phyloP scores from a whole-genome alignment of 2,113 vertebrate species.

The Enhydra lutris region DNA sequence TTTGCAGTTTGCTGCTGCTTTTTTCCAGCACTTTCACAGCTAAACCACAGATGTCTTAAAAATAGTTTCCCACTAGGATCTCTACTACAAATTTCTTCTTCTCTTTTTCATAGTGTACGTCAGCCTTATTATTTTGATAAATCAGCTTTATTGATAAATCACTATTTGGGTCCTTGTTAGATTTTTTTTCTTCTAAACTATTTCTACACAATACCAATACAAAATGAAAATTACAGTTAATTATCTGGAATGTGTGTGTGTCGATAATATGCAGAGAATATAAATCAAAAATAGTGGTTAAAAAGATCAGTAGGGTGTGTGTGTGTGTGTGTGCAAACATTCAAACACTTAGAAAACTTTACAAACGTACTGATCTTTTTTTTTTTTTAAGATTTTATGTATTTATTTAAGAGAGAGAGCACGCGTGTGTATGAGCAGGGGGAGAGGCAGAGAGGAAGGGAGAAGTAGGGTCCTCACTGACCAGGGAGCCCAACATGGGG shows the following conservation, averaged over 20 bases:
- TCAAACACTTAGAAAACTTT: background rate
- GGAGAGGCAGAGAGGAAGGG: no score
- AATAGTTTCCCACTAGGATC: background rate
- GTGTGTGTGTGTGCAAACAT: background rate
- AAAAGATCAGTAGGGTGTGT: background rate
- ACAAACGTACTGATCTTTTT: background rate
- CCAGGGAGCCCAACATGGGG: no score
- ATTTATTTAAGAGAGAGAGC: no score
- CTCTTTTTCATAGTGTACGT: background rate
- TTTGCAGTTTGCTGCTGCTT: background rate
- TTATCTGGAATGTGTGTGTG: background rate
- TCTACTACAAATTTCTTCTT: background rate
- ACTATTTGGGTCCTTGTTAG: background rate
- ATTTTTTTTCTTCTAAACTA: background rate
- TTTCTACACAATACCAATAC: background rate
- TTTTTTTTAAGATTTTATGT: no score
- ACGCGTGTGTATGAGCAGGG: no score
- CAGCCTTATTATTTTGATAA: background rate
- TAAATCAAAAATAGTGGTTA: no score
- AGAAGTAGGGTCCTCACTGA: no score
- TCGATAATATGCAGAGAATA: no score
- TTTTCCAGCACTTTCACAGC: background rate
- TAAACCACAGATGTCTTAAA: background rate
- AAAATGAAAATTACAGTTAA: background rate
- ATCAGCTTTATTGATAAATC: background rate